Evolutionary conservation across 2,113 vertebrate species (phyloP).

Genomic region (Cercopithecus mona): DNA sequence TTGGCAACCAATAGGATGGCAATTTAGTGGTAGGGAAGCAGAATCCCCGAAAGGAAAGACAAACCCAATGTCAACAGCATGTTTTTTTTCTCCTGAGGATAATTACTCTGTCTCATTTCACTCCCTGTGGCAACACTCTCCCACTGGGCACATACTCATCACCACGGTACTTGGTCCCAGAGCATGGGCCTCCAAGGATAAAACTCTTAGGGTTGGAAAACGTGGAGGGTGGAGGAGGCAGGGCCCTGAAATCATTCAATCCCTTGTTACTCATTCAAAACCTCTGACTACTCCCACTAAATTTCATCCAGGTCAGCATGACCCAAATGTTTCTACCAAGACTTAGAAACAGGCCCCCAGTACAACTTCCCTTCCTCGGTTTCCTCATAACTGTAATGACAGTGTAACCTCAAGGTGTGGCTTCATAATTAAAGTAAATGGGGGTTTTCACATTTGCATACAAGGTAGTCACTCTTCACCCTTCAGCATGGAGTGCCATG

Average conservation of each 20-base stretch:
- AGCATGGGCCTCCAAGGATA: background rate
- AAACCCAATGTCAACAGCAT: background rate
- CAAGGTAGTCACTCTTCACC: background rate
- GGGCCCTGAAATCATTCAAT: background rate
- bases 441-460: background rate
- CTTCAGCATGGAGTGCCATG: background rate
- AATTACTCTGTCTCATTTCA: background rate
- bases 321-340: conserved; percentile 11
- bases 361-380: background rate
- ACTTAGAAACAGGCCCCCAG: background rate
- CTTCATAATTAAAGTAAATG: background rate
- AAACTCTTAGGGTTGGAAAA: background rate
- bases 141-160: background rate
- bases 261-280: background rate
- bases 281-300: background rate
- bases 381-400: conserved; percentile 40
- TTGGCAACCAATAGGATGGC: background rate
- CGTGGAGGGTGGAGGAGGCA: background rate
- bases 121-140: background rate
- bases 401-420: conserved; percentile 27
- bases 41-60: background rate
- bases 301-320: background rate
- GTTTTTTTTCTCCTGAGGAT: background rate
- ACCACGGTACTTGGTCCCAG: background rate
- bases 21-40: background rate